Evolutionary conservation across 2,888 invertebrate genomes (phyloP), one percentile per base, ranked within the genome.

Genomic region (Aphidius colemani): DNA sequence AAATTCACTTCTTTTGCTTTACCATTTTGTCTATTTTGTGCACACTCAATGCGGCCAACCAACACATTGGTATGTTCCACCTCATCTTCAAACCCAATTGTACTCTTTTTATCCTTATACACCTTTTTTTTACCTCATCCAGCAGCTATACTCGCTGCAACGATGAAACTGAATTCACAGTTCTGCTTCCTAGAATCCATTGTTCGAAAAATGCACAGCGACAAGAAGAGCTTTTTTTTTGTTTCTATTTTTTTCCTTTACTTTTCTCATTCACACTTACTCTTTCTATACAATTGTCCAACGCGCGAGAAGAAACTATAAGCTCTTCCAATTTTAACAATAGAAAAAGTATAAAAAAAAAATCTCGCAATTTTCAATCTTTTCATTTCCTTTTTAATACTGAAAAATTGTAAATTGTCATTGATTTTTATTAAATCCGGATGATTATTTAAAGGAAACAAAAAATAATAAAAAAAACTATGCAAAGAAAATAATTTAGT

Each of bases 141-240:
- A 56, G 55, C 58, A 61, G 62, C 53, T 57, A 7, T 45, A 10
- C 10, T 45, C 18, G 7, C 8, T 41, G n/a, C 65, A 67, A 68
- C 65, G 71, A 71, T 71, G 69, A 73, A 72, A 70, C 71, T 43
- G 69, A 69, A 72, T 72, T 67, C 71, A 69, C 46, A 70, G 70
- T 62, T 73, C 69, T 70, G 68, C 71, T 74, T 73, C 73, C 68
- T 66, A 65, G 69, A 71, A 72, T 68, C 66, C 66, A 67, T 71
- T 64, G 70, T 70, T 63, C 65, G 68, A 63, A 66, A 70, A 72
- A 69, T 68, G 69, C 66, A 67, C 67, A 64, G 58, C 50, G 30
- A 50, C 11, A 56, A 40, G 41, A 5, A 30, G 30, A 30, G 30
- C 30, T 30, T 30, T 30, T 30, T 30, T 30, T 30, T 30, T 5